Base-by-base conservation (phyloP, 1,140 invertebrate genomes). In the Diprion similis region DNA sequence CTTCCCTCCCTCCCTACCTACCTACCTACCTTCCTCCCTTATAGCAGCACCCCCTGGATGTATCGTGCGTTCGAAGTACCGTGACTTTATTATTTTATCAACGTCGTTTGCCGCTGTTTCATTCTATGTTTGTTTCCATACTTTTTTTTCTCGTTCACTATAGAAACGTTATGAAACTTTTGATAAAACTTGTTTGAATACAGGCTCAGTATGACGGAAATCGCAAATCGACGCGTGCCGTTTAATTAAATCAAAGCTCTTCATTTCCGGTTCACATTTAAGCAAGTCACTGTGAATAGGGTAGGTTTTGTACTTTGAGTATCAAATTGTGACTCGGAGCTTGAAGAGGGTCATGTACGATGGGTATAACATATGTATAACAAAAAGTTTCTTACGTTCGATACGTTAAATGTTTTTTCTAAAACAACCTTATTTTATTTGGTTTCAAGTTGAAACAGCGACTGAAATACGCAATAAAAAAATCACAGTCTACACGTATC, bases 41-140 rank as follows among this genome's bases (percentile, higher is more conserved):
- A 85, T 84, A 82, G 84, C 80, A 84, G n/a, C n/a, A n/a, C n/a
- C 81, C 78, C 81, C 82, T 77, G 79, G 76, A 75, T 74, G 78
- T 74, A 69, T 75, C 73, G 66, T 10, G 71, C 48, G 6, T 66
- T 46, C 65, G 75, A 72, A 18, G n/a, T 18, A 65, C 24, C 24
- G 17, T 59, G 51, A 59, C 51, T 59, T 13, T 59, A 59, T 59
- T 59, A 59, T 59, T 59, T 59, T 59, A 59, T 15, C 51, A 37
- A 37, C 24, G 24, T 37, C 24, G 24, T 6, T 37, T 37, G 2
- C 6, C 6, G 24, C 2, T 37, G 24, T 37, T 37, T 37, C 24
- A 37, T 37, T 37, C 24, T 37, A 37, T 37, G 24, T 37, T 4
- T 37, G 59, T 66, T 15, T 45, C 10, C 37, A 37, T 66, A 47